Evolutionary conservation across 2,797 vertebrate species (phyloP), one percentile per base, ranked within the genome.

Genomic region (Rhinoraja longicauda): DNA sequence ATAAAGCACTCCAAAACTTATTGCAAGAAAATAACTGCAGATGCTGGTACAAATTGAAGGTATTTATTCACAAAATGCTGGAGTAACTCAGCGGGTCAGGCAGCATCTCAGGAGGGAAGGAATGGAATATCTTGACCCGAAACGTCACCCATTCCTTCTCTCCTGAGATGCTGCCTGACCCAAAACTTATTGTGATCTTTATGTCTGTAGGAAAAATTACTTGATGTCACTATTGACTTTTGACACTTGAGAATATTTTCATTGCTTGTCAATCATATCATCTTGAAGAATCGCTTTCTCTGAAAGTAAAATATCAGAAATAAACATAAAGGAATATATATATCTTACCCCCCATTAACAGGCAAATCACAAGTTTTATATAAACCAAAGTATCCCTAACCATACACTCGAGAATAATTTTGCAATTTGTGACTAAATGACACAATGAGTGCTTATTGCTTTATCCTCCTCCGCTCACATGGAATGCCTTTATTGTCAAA

Each of bases 301-400:
- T 45, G 4, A 90, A 5, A 36, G 88, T 19, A 90, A 45, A 39
- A 90, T 36, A 90, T 39, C 64, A 90, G 64, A 90, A 70, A 36
- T 36, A 70, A 70, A 70, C 36, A 64, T 26, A 90, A 70, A 70
- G 88, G 88, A 90, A 59, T n/a, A 88, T n/a, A 67, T 64, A 88
- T 32, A 62, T 36, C 12, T n/a, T n/a, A n/a, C n/a, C n/a, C n/a
- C 36, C 82, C 36, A 90, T 67, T 70, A 90, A 7, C 19, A 70
- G 17, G 36, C n/a, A 90, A 13, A 21, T 45, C n/a, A 70, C 64
- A 64, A 36, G 59, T 36, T 32, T 88, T 86, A 32, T 88, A 57
- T 53, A 36, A 19, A 12, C 29, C 32, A 36, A 90, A 21, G 64
- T 64, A 62, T 29, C 1, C 39, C 39, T 39, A 1, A 64, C 10